phyloP scores from a whole-genome alignment of 2,888 invertebrate genomes.

The Netelia inedita region DNA sequence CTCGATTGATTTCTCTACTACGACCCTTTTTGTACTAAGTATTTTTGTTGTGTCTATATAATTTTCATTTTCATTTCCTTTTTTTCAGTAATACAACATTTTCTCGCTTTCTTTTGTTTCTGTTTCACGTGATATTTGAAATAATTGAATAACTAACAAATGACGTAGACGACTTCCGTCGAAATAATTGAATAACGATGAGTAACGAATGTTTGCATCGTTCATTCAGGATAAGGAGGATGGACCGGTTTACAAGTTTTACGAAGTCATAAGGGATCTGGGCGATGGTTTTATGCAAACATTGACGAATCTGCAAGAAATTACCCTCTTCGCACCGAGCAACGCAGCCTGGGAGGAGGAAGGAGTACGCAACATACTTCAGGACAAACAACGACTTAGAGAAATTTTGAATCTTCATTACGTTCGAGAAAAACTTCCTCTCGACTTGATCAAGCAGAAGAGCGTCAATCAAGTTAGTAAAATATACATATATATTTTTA shows the following conservation, averaged over 20 bases:
- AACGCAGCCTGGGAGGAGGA: constrained; percentile 94
- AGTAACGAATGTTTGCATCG: constrained; percentile 27
- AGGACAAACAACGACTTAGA: constrained; percentile 89
- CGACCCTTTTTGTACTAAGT: too few relatives aligned
- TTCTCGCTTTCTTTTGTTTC: constrained; percentile 17
- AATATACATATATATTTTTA: not conserved
- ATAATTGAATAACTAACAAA: constrained; percentile 12
- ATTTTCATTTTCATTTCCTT: constrained; percentile 4
- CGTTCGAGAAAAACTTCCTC: constrained; percentile 91
- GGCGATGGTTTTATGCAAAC: constrained; percentile 91
- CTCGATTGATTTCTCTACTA: too few relatives aligned
- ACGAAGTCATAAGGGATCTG: constrained; percentile 92
- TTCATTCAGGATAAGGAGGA: constrained; percentile 89
- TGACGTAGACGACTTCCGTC: constrained; percentile 2
- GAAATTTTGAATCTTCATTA: constrained; percentile 94
- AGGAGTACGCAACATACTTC: constrained; percentile 89
- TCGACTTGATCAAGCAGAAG: constrained; percentile 91
- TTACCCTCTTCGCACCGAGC: constrained; percentile 95
- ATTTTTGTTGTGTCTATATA: constrained; percentile 1
- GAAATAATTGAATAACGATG: constrained; percentile 6
- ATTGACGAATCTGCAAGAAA: constrained; percentile 89
- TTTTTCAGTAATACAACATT: not conserved
- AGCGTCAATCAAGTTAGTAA: constrained; percentile 89
- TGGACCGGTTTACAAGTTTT: constrained; percentile 93
- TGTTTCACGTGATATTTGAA: not conserved